These are phyloP conservation scores for Chaetura pelagica DNA, from an alignment of 2,113 vertebrate genomes.

Conservation along the genomic window DNA sequence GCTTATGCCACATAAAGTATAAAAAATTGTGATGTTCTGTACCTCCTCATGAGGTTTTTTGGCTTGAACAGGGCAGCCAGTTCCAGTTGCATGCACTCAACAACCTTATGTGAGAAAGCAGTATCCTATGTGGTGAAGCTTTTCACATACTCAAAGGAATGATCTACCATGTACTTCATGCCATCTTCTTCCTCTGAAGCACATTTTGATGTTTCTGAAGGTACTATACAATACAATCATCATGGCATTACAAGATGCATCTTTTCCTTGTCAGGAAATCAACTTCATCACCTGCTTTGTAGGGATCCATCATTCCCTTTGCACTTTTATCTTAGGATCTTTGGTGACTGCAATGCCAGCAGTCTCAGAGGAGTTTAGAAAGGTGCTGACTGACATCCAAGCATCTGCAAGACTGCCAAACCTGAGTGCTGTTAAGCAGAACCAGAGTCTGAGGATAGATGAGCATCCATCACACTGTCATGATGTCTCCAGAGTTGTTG, in stretches of 20 bases:
- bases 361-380: neutral
- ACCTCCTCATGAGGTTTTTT: neutral
- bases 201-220: neutral
- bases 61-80: neutral
- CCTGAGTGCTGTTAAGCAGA: neutral
- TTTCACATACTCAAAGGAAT: neutral
- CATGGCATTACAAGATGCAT: neutral
- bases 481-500: neutral
- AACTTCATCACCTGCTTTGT: neutral
- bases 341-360: rapidly evolving
- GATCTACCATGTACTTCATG: neutral
- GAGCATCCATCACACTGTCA: neutral
- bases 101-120: neutral
- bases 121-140: neutral
- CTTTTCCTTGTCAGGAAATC: neutral
- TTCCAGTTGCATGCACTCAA: neutral
- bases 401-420: neutral
- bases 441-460: neutral
- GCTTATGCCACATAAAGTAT: neutral
- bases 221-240: neutral
- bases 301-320: neutral
- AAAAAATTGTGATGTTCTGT: neutral
- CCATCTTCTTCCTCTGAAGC: neutral
- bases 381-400: neutral
- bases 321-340: neutral